Percentiles rank a stretch among this genome's conserved stretches.
phyloP scores from a whole-genome alignment of 2,888 invertebrate species.

The Drosophila flavopinicola region DNA sequence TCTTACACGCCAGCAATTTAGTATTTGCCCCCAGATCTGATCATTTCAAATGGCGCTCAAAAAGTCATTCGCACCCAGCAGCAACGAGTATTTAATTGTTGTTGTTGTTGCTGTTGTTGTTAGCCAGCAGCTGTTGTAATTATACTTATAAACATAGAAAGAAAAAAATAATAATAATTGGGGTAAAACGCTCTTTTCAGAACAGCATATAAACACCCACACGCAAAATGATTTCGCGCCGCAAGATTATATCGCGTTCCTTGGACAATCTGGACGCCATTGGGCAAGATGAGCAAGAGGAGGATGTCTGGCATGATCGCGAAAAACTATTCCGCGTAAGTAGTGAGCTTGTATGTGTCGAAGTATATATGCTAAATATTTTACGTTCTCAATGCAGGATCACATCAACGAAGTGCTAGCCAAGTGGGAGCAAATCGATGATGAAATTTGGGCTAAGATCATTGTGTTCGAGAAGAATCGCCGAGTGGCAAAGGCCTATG shows the following conservation, averaged over 20 bases:
- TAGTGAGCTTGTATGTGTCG: conserved; percentile 5
- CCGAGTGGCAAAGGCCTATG: conserved; percentile 98
- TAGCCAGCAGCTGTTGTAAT: conserved; percentile 48
- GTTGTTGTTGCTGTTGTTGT: conserved; percentile 27
- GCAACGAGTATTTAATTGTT: conserved; percentile 56
- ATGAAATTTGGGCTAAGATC: conserved; percentile 99
- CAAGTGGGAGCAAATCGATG: conserved; percentile 98
- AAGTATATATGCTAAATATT: neutral
- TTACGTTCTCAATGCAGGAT: conserved; percentile 87
- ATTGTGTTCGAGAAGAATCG: conserved; percentile 97
- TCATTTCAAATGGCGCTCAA: conserved; percentile 59
- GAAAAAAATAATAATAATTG: conserved; percentile 58
- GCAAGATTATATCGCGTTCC: conserved; percentile 95
- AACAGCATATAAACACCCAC: conserved; percentile 31
- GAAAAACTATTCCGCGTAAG: conserved; percentile 95
- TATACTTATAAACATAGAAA: conserved; percentile 38
- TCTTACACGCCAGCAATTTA: conserved; percentile 52
- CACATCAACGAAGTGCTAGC: conserved; percentile 97
- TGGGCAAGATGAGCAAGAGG: conserved; percentile 89
- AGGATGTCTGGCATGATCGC: conserved; percentile 95
- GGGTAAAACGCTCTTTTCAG: conserved; percentile 47
- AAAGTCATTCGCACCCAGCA: conserved; percentile 65
- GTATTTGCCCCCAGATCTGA: conserved; percentile 57
- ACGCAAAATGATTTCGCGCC: conserved; percentile 92
- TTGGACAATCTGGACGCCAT: conserved; percentile 94